Percentiles rank a stretch among this genome's conserved stretches.
phyloP scores from a whole-genome alignment of 1,140 invertebrate species.

The Neodiprion lecontei region DNA sequence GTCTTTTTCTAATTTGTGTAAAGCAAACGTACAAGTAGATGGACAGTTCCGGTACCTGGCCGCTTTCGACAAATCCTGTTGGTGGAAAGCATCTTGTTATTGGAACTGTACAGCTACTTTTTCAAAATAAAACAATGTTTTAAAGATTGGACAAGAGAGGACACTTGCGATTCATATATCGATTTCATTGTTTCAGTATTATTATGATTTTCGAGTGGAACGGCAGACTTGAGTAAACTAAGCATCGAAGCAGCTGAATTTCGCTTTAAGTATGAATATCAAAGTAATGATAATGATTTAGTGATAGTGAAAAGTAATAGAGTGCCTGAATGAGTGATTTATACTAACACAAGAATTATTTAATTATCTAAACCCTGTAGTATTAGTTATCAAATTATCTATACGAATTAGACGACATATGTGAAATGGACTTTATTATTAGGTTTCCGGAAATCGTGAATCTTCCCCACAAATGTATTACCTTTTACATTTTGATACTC shows the following conservation, averaged over 20 bases:
- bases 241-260: constrained; percentile 35
- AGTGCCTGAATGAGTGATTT: constrained; percentile 58
- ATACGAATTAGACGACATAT: constrained; percentile 33
- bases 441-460: constrained; percentile 15
- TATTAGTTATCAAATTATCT: constrained; percentile 23
- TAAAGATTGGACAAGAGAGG: constrained; percentile 10
- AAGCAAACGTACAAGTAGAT: neutral
- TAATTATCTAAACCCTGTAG: constrained; percentile 11
- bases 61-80: neutral
- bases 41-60: neutral
- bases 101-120: neutral
- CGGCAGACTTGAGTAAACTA: constrained; percentile 53
- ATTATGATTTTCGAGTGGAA: constrained; percentile 60
- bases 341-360: constrained; percentile 34
- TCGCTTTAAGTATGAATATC: constrained; percentile 34
- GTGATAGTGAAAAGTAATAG: constrained; percentile 53
- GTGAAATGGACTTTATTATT: constrained; percentile 23
- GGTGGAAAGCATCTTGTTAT: neutral
- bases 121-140: constrained; percentile 14
- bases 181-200: constrained; percentile 50
- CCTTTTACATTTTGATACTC: constrained; percentile 48
- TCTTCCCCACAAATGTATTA: constrained; percentile 32
- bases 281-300: constrained; percentile 46
- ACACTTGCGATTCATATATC: constrained; percentile 27
- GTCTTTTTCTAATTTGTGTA: neutral